Base-by-base conservation (phyloP, 2,113 vertebrate species). In the Trematomus loennbergii region DNA sequence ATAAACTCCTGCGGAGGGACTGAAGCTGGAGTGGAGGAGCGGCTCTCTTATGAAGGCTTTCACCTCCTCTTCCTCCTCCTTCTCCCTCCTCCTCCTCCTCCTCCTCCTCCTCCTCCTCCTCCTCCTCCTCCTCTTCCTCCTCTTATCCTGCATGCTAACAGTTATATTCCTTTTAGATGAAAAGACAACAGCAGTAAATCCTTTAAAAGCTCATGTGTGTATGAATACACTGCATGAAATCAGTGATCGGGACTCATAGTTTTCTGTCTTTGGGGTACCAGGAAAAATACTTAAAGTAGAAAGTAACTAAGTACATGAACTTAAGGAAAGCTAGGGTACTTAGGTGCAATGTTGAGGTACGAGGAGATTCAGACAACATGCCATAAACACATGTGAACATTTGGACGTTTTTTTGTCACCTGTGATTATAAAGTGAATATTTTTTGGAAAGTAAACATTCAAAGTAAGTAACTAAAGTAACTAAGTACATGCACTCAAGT, bases 161-260 rank as follows among this genome's bases (percentile, higher is more conserved):
- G 7, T 15, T 20, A 79, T 88, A 90, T 86, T 89, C 88, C 90
- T 84, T 84, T 86, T 81, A 83, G 79, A 90, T 90, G 88, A 91
- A 91, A 91, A 90, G 82, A 87, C 81, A 89, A 92, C 81, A 91
- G 2, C 50, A 29, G 61, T 36, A 64, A 86, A 83, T 52, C 83
- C 20, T 2, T 50, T 40, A 9, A 74, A 63, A 85, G 68, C 86
- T 55, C 20, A 2, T 75, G 62, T 46, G 48, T n/a, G 33, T 40
- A 15, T 49, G 40, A 59, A 49, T 40, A 62, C 72, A 22, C 62
- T 15, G 74, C 22, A 63, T 76, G 1, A 20, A 60, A 46, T 45
- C 49, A 61, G 46, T 3, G 55, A 2, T 12, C 43, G 12, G 49
- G 46, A 2, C 72, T 49, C 68, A 43, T 62, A 46, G 11, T 8